A percentile compares a stretch with the other conserved stretches of the same genome.
Conservation (phyloP, 2,113 vertebrate species). For the Falco punctatus region DNA sequence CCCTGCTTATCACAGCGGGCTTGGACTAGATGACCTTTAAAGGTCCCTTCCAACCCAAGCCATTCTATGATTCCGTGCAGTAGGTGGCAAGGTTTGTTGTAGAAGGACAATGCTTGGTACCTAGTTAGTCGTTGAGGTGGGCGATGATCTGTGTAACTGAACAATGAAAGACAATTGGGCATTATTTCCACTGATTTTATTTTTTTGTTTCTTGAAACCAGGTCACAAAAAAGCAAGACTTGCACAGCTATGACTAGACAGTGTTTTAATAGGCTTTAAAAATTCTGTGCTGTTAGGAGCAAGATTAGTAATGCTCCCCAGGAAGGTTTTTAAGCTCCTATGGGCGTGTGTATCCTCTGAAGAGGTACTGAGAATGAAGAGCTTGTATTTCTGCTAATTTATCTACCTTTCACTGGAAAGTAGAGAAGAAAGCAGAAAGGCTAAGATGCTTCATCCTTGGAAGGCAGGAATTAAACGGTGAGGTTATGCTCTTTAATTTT, state of each 20-base stretch:
- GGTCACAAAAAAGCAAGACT: background rate
- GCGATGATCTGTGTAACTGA: background rate
- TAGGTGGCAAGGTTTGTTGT: background rate
- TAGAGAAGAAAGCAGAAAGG: background rate
- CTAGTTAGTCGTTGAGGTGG: background rate
- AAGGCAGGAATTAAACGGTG: background rate
- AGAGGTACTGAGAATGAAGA: slow-evolving; percentile 33
- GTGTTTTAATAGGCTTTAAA: slow-evolving; percentile 21
- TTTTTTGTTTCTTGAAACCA: slow-evolving; percentile 31
- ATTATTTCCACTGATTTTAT: background rate
- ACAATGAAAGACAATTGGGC: background rate
- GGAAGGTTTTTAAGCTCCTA: slow-evolving; percentile 22
- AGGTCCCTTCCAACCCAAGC: background rate
- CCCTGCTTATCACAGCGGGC: background rate
- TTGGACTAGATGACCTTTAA: background rate
- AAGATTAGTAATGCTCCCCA: slow-evolving; percentile 1
- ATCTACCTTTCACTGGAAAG: slow-evolving; percentile 5
- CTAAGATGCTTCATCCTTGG: background rate
- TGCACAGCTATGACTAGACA: background rate
- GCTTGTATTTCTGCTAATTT: slow-evolving; percentile 33
- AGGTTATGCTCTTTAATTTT: slow-evolving; percentile 2
- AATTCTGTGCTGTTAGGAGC: background rate
- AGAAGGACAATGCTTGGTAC: background rate
- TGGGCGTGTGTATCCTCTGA: background rate
- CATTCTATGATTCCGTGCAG: background rate